Evolutionary conservation across 2,888 invertebrate genomes (phyloP).

Genomic region (Toxonevra muliebris): DNA sequence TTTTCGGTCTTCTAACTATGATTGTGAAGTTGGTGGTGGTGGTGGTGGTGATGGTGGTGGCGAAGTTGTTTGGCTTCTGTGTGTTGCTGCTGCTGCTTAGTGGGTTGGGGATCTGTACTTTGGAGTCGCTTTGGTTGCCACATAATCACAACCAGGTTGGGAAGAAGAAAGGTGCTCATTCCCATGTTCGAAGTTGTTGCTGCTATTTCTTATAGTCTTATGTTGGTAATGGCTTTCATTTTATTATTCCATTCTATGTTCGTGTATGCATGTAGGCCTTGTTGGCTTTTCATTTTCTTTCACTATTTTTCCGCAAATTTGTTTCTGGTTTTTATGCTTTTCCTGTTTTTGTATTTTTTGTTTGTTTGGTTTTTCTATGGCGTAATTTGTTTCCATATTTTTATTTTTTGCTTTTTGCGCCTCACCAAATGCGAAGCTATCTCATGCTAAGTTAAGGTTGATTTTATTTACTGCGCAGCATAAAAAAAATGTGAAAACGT

Average conservation of each 20-base stretch:
- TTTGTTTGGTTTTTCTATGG: neutral
- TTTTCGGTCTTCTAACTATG: slow-evolving; percentile 30
- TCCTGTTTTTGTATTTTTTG: slow-evolving; percentile 2
- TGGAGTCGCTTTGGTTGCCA: no score
- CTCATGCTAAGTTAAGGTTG: slow-evolving; percentile 30
- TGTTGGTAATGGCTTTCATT: slow-evolving; percentile 7
- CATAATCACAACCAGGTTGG: no score
- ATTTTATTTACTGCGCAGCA: no score
- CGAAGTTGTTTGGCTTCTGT: slow-evolving; percentile 30
- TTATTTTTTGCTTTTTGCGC: neutral
- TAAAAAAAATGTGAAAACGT: no score
- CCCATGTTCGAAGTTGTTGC: slow-evolving; percentile 22
- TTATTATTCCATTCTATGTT: neutral
- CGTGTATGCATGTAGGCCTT: slow-evolving; percentile 2
- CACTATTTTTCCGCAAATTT: slow-evolving; percentile 9
- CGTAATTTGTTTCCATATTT: slow-evolving; percentile 18
- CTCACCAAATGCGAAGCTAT: slow-evolving; percentile 13
- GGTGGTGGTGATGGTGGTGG: no score
- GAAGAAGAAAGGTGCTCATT: slow-evolving; percentile 34
- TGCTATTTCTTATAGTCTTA: slow-evolving; percentile 8
- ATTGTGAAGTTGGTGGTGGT: slow-evolving; percentile 7
- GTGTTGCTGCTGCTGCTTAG: neutral
- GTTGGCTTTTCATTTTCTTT: slow-evolving; percentile 31
- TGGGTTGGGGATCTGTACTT: no score
- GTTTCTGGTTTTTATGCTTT: no score